phyloP scores from a whole-genome alignment of 53 echinoderm and acorn worm genomes.

The Arbacia lixula region DNA sequence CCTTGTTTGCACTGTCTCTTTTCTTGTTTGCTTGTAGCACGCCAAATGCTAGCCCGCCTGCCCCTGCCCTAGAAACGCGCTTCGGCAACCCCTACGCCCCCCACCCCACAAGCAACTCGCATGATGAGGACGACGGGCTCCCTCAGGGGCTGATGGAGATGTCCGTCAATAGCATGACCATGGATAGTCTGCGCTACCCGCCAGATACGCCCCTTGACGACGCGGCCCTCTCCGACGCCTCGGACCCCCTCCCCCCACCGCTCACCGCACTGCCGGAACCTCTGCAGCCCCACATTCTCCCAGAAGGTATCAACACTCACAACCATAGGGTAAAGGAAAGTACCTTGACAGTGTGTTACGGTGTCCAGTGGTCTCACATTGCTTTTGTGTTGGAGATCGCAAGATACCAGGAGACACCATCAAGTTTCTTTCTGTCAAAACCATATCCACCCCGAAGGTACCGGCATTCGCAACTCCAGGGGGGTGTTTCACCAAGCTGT shows the following conservation, averaged over 20 bases:
- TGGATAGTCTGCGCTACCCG: constrained; percentile 37
- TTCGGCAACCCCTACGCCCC: constrained; percentile 39
- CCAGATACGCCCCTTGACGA: constrained; percentile 39
- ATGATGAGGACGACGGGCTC: not conserved
- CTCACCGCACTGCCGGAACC: constrained; percentile 72
- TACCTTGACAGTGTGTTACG: too few relatives aligned
- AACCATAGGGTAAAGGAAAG: too few relatives aligned
- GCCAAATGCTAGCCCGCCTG: not conserved
- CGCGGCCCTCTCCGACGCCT: constrained; percentile 39
- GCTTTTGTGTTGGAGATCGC: too few relatives aligned
- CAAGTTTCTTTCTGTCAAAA: too few relatives aligned
- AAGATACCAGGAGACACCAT: too few relatives aligned
- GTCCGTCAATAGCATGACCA: constrained; percentile 26
- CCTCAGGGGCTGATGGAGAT: constrained; percentile 12
- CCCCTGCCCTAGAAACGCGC: not conserved
- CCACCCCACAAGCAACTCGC: not conserved
- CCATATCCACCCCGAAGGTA: too few relatives aligned
- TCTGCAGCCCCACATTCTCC: constrained; percentile 71
- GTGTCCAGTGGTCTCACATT: too few relatives aligned
- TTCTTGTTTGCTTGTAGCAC: too few relatives aligned
- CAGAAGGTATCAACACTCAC: too few relatives aligned
- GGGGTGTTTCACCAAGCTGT: too few relatives aligned
- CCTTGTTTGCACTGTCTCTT: too few relatives aligned
- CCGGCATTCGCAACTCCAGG: too few relatives aligned
- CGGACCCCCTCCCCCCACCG: constrained; percentile 47